Base-by-base conservation (phyloP, 2,888 invertebrate genomes). In the Caenorhabditis parvicauda region DNA sequence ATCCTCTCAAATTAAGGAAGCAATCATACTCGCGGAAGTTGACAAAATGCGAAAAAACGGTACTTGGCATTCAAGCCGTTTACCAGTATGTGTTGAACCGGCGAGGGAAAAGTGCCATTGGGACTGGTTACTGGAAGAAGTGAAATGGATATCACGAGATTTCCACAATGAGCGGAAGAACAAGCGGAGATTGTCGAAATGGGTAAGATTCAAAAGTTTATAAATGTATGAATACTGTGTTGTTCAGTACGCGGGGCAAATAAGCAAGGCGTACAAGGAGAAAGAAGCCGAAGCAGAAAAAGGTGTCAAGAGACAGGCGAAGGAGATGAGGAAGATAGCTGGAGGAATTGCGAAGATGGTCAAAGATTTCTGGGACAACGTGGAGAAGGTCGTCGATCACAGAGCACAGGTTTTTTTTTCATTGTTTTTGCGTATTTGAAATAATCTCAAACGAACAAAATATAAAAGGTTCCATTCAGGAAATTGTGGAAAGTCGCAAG, bases 91-190 rank as follows among this genome's bases (percentile, higher is more conserved):
- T 67, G 88, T 90, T 81, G 92, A 92, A 84, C 91, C 92, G 72
- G 87, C 89, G 60, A 86, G 95, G 65, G 86, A 88, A 50, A 96
- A 95, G 85, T 89, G 91, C 27, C 96, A 98, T 83, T 96, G 96
- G 95, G 98, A 98, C 84, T 96, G 93, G 83, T 85, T 98, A 66
- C 85, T 99, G 39, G 96, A 98, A 83, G 98, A 98, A 85, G 94
- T 73, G 92, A 89, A 90, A 37, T 98, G 98, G 98, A 86, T 99
- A 70, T 91, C 94, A 35, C 90, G 92, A 37, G 96, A 98, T 84
- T 98, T 98, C 84, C 90, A 90, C 27, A 91, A 93, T 82, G 98
- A 99, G 83, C 87, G 95, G 64, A 94, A 93, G 82, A 94, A 93
- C 92, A 98, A 98, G 82, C 92, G 92, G 25, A 55, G 29, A 14